phyloP scores from a whole-genome alignment of 2,113 vertebrate genomes.

The Dicrurus megarhynchus region DNA sequence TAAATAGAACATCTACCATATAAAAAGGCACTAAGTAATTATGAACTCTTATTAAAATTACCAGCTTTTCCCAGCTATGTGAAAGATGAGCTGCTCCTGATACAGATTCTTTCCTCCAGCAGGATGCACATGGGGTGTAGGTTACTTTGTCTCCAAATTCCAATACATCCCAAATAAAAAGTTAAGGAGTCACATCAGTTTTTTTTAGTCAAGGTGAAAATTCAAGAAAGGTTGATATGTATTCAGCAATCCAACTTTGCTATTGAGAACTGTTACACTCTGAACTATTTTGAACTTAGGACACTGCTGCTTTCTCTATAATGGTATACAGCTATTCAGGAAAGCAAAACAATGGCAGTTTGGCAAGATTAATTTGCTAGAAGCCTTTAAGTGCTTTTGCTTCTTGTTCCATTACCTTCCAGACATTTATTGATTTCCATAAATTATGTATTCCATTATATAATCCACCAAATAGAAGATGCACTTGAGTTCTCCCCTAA shows the following conservation, averaged over 20 bases:
- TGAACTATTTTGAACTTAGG: neutral
- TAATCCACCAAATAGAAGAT: neutral
- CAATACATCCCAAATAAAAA: neutral
- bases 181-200: neutral
- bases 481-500: neutral
- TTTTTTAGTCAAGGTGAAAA: neutral
- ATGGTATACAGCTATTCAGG: neutral
- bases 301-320: neutral
- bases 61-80: neutral
- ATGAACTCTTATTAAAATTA: neutral
- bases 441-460: conserved; percentile 35
- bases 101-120: neutral
- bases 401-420: conserved; percentile 19
- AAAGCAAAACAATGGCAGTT: conserved; percentile 12
- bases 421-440: conserved; percentile 43
- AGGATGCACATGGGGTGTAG: neutral
- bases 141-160: neutral
- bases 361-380: conserved; percentile 15
- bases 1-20: neutral
- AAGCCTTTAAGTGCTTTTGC: conserved; percentile 24
- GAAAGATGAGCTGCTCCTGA: neutral
- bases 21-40: neutral
- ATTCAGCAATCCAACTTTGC: neutral
- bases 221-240: neutral
- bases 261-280: neutral